Evolutionary conservation across 2,888 invertebrate genomes (phyloP), one percentile per base, ranked within the genome.

Genomic region (Pachycephus smyrnensis): DNA sequence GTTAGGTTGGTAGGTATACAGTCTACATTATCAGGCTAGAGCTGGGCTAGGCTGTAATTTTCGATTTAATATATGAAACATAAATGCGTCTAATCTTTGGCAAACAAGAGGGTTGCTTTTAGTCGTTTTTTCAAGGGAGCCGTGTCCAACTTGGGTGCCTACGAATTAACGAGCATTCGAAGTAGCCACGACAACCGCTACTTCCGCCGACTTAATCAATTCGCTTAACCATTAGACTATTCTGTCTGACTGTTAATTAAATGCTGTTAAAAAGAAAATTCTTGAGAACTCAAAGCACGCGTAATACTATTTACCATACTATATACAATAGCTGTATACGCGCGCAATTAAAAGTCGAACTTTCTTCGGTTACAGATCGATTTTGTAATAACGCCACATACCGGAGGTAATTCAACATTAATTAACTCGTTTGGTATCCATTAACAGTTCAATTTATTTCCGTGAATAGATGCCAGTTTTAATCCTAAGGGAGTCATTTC

Each of bases 401-500:
- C 55, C 23, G 55, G 36, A 33, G 69, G 79, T 80, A 80, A 83
- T 77, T 85, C 71, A 81, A 80, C 81, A 77, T 81, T 85, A 84
- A 85, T 83, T 83, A 85, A 80, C 83, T 73, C 76, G 74, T 80
- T 73, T 68, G 76, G 78, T 79, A 80, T 76, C 75, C 68, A 69
- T 68, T 68, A 78, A 75, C 75, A 68, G 73, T 68, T 74, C 77
- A 55, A 74, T 74, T 74, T 74, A 35, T 74, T 35, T 35, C 30
- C 74, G 36, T 30, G 73, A 69, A 78, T 73, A 33, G 68, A 73
- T 37, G 77, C 73, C 80, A 31, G 80, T 83, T 80, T 77, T 82
- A 82, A 82, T 85, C 85, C 85, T 83, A 73, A 80, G 83, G 84
- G 85, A 85, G 84, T 85, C 81, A 85, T 85, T 85, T 85, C 79